Evolutionary conservation across 1,140 invertebrate species (phyloP), one percentile per base, ranked within the genome.

Genomic region (Drosophila biarmipes): DNA sequence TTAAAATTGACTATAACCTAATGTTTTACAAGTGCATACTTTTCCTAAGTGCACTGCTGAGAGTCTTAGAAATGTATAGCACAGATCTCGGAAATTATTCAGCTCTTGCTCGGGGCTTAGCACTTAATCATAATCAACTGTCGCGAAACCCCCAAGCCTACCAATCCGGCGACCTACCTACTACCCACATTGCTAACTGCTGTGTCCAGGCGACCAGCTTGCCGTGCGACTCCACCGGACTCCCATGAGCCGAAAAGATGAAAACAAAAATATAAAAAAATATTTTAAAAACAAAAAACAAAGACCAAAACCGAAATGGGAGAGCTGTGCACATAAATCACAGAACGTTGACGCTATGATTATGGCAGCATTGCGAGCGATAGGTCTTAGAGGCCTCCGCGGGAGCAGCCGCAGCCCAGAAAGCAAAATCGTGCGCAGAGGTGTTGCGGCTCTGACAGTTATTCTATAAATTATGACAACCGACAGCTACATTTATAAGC

Each of bases 81-180:
- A 49, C 24, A 76, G 76, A 73, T 67, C 73, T 58, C 15, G 29
- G 71, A 79, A 79, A 84, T 79, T 68, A 82, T 82, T 76, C 71
- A 45, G 51, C 67, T 56, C 52, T 78, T 49, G 59, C 82, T 81
- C 67, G 59, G 73, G 73, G 69, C 82, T 84, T 75, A 79, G 64
- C 89, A 90, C 89, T 91, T 91, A 84, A 91, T 90, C 89, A 90
- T 91, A 90, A 91, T 89, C 89, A 91, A 91, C 82, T 90, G 89
- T 84, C 89, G 80, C 80, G 72, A 48, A 78, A 90, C 79, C 69
- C 80, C 61, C 71, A 89, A 89, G 80, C 77, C 80, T 81, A 68
- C 73, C 78, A 85, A 80, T 57, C 45, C 49, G 21, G 43, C 64
- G 46, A 73, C 71, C 80, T 76, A 57, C 63, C 73, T 37, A 66